Conservation (phyloP, 2,113 vertebrate genomes). For the Halichoeres trimaculatus region DNA sequence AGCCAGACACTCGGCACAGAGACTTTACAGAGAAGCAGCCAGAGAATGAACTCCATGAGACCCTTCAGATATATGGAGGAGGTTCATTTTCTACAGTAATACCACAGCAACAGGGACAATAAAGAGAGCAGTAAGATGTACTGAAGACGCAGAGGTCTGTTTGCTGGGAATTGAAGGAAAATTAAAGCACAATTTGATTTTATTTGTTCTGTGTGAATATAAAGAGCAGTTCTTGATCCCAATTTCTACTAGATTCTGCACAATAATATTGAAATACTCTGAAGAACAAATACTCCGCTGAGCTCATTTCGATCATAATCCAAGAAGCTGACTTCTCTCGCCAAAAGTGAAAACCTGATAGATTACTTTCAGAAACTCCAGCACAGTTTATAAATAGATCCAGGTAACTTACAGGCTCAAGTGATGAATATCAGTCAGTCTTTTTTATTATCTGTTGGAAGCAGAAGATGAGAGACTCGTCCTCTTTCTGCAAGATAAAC, state of each 20-base stretch:
- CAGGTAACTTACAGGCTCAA: not conserved
- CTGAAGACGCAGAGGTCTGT: not conserved
- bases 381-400: not conserved
- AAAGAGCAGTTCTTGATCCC: no score
- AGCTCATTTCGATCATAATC: no score
- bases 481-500: slow-evolving; percentile 9
- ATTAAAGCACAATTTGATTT: not conserved
- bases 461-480: not conserved
- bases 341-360: not conserved
- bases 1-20: not conserved
- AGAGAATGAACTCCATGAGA: not conserved
- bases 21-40: not conserved
- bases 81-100: slow-evolving; percentile 1
- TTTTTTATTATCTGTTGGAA: not conserved
- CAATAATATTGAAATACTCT: not conserved
- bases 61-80: not conserved
- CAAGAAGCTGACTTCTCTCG: no score
- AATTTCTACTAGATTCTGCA: no score
- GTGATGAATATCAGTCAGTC: not conserved
- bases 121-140: not conserved
- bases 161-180: not conserved
- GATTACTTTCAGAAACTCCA: not conserved
- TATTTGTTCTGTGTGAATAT: no score
- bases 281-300: not conserved
- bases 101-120: not conserved